Base-by-base conservation (phyloP, 2,888 invertebrate genomes). In the Diplolepis rosae region DNA sequence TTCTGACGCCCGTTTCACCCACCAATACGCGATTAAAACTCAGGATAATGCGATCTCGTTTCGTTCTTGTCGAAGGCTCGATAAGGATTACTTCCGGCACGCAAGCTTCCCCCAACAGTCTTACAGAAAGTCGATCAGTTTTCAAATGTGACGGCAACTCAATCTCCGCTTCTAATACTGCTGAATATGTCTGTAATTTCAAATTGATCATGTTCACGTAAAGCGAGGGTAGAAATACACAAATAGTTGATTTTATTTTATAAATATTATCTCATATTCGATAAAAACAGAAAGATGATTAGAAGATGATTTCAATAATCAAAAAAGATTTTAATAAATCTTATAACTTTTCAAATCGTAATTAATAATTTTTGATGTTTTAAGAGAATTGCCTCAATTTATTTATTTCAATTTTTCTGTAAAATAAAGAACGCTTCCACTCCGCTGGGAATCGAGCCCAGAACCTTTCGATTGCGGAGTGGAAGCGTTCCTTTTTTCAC, bases 21-120 rank as follows among this genome's bases (percentile, higher is more conserved):
- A 89, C 70, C 24, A 88, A 82, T 28, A 85, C 85, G 7, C 89
- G 88, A 22, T 83, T 82, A 73, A 89, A 90, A 54, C 80, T 80
- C 39, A 61, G 61, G 9, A 90, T 78, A n/a, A 72, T 66, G 11
- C 77, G 78, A 45, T 71, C 72, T 51, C 81, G 81, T 1, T 79
- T 77, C 15, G 75, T 75, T 30, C 78, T 75, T 13, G 80, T 65
- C 22, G 66, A 42, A 0, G 90, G 90, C 27, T 89, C 81, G 4
- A 87, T 66, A 22, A 91, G 70, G 15, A 74, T 71, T 42, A 90
- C 83, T 83, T 89, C 87, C n/a, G 91, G 90, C 7, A 90, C 83
- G 67, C 86, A 87, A 39, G 89, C 87, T 75, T 89, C 89, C 0
- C 91, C 91, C 15, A 76, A 73, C 42, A 91, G 72, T 61, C 84